phyloP scores from a whole-genome alignment of 2,113 vertebrate species.

The Mustelus asterias region DNA sequence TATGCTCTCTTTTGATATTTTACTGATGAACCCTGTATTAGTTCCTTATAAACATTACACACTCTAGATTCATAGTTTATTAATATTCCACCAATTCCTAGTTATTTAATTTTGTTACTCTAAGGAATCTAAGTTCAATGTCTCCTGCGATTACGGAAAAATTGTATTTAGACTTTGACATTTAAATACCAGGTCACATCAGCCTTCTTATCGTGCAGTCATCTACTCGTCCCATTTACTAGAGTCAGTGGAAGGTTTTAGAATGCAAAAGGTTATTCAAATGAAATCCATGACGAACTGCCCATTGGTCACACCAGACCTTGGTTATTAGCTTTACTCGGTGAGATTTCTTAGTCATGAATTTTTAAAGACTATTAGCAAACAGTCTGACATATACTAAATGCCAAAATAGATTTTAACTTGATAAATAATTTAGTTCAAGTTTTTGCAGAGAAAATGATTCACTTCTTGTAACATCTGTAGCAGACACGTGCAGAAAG shows the following conservation, averaged over 20 bases:
- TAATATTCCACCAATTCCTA: not conserved
- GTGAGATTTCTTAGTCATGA: not conserved
- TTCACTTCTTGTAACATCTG: not conserved
- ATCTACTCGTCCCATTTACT: not conserved
- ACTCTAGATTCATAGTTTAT: not conserved
- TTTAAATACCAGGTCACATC: slow-evolving; percentile 26
- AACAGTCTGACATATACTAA: not conserved
- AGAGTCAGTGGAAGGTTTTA: not conserved
- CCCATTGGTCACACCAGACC: not conserved
- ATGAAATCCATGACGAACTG: not conserved
- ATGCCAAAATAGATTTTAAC: slow-evolving; percentile 31
- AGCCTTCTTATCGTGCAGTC: not conserved
- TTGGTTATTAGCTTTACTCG: not conserved
- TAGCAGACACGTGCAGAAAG: not conserved
- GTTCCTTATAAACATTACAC: not conserved
- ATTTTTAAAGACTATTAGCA: not conserved
- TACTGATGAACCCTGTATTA: not conserved
- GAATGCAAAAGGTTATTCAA: not conserved
- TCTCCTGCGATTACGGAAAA: not conserved
- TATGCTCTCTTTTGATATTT: not conserved
- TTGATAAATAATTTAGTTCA: not conserved
- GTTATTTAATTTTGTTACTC: not conserved
- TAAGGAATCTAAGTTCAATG: not conserved
- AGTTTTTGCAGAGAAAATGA: not conserved
- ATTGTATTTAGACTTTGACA: not conserved